Conservation (phyloP, 2,888 invertebrate genomes). For the Caenorhabditis sp. region DNA sequence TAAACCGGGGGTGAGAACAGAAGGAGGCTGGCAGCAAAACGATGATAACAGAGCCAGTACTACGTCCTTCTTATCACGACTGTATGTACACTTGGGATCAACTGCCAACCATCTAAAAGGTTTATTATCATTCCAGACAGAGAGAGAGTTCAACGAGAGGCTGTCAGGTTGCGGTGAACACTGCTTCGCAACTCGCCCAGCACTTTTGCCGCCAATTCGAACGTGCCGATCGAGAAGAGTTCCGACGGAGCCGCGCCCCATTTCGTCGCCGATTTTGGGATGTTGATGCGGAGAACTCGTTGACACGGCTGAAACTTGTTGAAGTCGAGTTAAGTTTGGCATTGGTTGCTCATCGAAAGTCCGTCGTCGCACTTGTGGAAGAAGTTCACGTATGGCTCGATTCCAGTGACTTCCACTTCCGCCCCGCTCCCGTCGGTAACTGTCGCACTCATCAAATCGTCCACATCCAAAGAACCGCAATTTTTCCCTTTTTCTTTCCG, state of each 20-base stretch:
- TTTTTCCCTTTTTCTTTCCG: slow-evolving; percentile 36
- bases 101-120: slow-evolving; percentile 20
- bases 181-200: slow-evolving; percentile 58
- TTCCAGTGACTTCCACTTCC: slow-evolving; percentile 57
- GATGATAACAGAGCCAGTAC: slow-evolving; percentile 24
- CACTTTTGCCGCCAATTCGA: slow-evolving; percentile 54
- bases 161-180: slow-evolving; percentile 26
- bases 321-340: background rate
- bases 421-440: slow-evolving; percentile 56
- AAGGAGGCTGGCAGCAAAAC: slow-evolving; percentile 30
- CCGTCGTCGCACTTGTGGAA: slow-evolving; percentile 65
- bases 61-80: slow-evolving; percentile 29
- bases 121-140: slow-evolving; percentile 14
- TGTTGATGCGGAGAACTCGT: slow-evolving; percentile 61
- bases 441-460: slow-evolving; percentile 58
- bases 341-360: slow-evolving; percentile 29
- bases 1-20: slow-evolving; percentile 22
- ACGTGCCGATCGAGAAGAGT: slow-evolving; percentile 49
- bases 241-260: slow-evolving; percentile 44
- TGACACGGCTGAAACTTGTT: slow-evolving; percentile 65
- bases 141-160: slow-evolving; percentile 15
- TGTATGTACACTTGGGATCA: slow-evolving; percentile 51
- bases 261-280: slow-evolving; percentile 58
- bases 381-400: slow-evolving; percentile 67
- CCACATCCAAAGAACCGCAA: slow-evolving; percentile 52